These are phyloP conservation scores for Caenorhabditis imperialis DNA, from an alignment of 2,888 invertebrate genomes.

Conservation along the genomic window DNA sequence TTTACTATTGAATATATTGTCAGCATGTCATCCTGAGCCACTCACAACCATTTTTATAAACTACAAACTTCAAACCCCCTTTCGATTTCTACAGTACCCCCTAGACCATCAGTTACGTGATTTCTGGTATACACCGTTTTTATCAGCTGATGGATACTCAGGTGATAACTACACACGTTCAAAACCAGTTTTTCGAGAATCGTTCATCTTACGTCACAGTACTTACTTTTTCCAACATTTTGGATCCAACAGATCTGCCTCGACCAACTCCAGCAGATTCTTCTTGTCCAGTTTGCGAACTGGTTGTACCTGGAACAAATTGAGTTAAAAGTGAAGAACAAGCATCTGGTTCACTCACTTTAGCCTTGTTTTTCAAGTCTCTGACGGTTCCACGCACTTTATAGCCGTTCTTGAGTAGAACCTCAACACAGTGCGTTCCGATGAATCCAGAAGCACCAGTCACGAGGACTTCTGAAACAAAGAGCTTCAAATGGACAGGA, in stretches of 20 bases:
- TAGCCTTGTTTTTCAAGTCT: constrained; percentile 68
- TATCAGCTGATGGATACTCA: too few relatives aligned
- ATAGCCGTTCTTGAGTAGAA: constrained; percentile 80
- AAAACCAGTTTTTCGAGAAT: too few relatives aligned
- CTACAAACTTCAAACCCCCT: too few relatives aligned
- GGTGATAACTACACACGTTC: too few relatives aligned
- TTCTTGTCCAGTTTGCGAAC: constrained; percentile 56
- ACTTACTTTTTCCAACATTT: constrained; percentile 64
- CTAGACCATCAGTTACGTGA: too few relatives aligned
- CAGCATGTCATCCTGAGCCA: too few relatives aligned
- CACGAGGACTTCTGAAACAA: constrained; percentile 79
- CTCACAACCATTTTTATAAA: too few relatives aligned
- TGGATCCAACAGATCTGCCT: constrained; percentile 72
- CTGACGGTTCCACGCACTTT: constrained; percentile 80
- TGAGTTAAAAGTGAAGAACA: constrained; percentile 2
- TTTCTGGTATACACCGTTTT: too few relatives aligned
- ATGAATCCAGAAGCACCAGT: constrained; percentile 81
- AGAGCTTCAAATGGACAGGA: neutral
- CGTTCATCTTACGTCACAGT: too few relatives aligned
- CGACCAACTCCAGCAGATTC: constrained; percentile 70
- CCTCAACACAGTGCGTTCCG: constrained; percentile 80
- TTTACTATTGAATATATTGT: too few relatives aligned
- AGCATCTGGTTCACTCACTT: constrained; percentile 64
- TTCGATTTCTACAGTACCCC: too few relatives aligned
- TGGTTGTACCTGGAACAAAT: constrained; percentile 64